Base-by-base conservation (phyloP, 2,113 vertebrate species). In the Pseudopipra pipra region DNA sequence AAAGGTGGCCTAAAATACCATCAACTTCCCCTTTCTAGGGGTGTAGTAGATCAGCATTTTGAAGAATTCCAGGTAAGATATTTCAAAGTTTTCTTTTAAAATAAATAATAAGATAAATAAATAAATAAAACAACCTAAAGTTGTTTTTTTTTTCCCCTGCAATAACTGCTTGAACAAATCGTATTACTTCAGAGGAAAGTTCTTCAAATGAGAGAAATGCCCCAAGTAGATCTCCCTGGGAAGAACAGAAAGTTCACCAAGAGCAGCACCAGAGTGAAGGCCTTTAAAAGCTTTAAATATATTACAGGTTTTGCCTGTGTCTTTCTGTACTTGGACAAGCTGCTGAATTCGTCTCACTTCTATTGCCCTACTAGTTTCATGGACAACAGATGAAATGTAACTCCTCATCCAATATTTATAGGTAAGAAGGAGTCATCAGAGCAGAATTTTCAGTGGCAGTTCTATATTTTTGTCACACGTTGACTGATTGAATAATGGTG, bases 101-200 rank as follows among this genome's bases (percentile, higher is more conserved):
- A 58, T 11, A 52, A 56, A 47, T 25, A 31, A 44, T 27, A 31
- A 78, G 43, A 8, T 44, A 65, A 35, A 33, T 35, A 59, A 58
- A 46, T 31, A 51, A 28, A 43, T 18, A 47, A 47, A 44, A 43
- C 16, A 39, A 35, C 5, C 10, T 9, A 61, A 12, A 5, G 1
- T 11, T 18, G 12, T 41, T 41, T 39, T 1, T 4, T 16, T 23
- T 44, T 8, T 6, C 1, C 5, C 3, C 23, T 13, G 5, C 30
- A 85, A 25, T 39, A 71, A 33, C 41, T 89, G 3, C 28, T 67
- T 46, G 5, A 86, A 35, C 7, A 87, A 55, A 55, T 35, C 31
- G 46, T 23, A 30, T 11, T 25, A 39, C 12, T 51, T 61, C 18
- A 68, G 18, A 27, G 23, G 14, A 74, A 52, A 39, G 3, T 59